These are phyloP conservation scores for Phortica variegata DNA, from an alignment of 1,140 invertebrate species.

Conservation along the genomic window DNA sequence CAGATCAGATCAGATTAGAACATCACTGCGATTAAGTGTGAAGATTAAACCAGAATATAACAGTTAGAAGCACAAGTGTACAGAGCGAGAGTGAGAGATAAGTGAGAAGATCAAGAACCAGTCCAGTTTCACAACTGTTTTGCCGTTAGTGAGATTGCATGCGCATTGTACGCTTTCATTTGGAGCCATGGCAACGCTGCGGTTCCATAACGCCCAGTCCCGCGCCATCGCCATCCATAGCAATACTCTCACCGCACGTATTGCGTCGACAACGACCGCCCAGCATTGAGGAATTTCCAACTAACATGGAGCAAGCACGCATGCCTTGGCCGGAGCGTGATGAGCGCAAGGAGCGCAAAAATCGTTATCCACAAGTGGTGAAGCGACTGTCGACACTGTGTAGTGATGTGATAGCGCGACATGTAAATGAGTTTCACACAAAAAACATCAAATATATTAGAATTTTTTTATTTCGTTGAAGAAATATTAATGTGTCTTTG, in stretches of 20 bases:
- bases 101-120: too few relatives aligned
- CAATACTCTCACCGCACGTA: conserved; percentile 46
- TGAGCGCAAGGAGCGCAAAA: conserved; percentile 31
- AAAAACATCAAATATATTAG: background rate
- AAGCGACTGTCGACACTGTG: conserved; percentile 50
- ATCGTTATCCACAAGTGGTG: conserved; percentile 53
- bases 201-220: conserved; percentile 49
- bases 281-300: conserved; percentile 41
- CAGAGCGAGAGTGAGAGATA: too few relatives aligned
- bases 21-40: too few relatives aligned
- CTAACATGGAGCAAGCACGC: conserved; percentile 4
- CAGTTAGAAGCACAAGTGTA: too few relatives aligned
- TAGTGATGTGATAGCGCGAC: conserved; percentile 50
- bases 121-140: background rate
- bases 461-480: background rate
- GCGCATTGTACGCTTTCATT: conserved; percentile 55
- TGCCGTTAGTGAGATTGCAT: conserved; percentile 20
- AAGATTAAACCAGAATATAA: too few relatives aligned
- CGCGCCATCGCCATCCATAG: conserved; percentile 46
- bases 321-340: conserved; percentile 20
- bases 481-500: conserved; percentile 17
- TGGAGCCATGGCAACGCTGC: conserved; percentile 54
- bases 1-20: too few relatives aligned
- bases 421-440: conserved; percentile 30
- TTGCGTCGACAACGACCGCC: conserved; percentile 46